A percentile compares a stretch with the other conserved stretches of the same genome.
These are phyloP conservation scores for Sorex araneus DNA, from an alignment of 2,113 vertebrate genomes.

Conservation along the genomic window DNA sequence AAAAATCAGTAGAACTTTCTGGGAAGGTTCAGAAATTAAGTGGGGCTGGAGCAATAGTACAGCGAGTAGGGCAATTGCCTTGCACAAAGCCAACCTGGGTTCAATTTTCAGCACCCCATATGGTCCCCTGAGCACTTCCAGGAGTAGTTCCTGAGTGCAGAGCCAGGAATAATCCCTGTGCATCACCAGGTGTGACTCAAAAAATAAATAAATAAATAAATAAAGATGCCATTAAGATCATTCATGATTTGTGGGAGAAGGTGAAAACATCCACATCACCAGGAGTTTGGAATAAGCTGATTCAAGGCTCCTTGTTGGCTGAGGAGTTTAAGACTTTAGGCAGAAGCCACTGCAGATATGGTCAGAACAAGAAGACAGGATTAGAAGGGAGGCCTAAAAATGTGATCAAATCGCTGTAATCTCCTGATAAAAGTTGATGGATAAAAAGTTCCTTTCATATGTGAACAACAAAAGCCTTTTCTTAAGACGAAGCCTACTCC, in stretches of 20 bases:
- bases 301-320: background rate
- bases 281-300: background rate
- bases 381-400: background rate
- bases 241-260: background rate
- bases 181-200: no score
- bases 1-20: background rate
- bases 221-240: no score
- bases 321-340: background rate
- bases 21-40: background rate
- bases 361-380: background rate
- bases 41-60: no score
- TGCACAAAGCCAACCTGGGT: no score
- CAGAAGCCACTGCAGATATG: background rate
- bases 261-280: background rate
- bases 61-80: no score
- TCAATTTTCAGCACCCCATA: no score
- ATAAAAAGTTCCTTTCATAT: background rate
- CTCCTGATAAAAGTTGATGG: background rate
- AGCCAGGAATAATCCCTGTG: no score
- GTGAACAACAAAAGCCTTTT: background rate
- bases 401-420: background rate
- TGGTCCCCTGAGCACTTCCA: no score
- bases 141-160: no score
- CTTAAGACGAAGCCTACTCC: background rate
- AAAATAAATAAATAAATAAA: no score